Base-by-base conservation (phyloP, 1,140 invertebrate genomes). In the Eueides isabella region DNA sequence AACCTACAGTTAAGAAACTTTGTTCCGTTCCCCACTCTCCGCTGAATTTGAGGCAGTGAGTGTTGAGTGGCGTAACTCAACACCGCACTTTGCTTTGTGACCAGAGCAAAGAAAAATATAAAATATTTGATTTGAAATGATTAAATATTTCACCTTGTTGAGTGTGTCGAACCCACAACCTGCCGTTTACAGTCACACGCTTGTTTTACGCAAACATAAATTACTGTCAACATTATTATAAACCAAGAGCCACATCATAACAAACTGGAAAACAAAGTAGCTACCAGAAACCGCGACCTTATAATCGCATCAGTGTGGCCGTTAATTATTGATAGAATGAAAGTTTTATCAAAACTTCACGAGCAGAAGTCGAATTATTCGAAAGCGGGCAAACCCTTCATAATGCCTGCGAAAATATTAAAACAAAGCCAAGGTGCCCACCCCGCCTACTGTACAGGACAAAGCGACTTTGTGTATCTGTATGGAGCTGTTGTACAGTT, bases 291-390 rank as follows among this genome's bases (percentile, higher is more conserved):
- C 82, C 86, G 69, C 78, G 80, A 90, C 86, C 86, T 90, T 87
- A 87, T 92, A 92, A 93, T 92, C 90, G 89, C 88, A 91, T 92
- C 90, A 91, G 79, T 88, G 86, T 87, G 84, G 82, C 83, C 89
- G 87, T 93, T 93, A 93, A 93, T 93, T 93, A 93, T 93, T 93
- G 91, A 93, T 93, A 92, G 90, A 91, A 92, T 93, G 85, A 91
- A 93, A 93, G 89, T 93, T 92, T 93, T 93, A 93, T 93, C 90
- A 91, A 93, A 93, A 93, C 91, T 93, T 93, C 91, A 93, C 68
- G 84, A 92, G 85, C 91, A 93, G 91, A 93, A 92, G 89, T 88
- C 88, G 83, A 91, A 91, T 91, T 93, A 93, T 93, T 91, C 90
- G 90, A 88, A 93, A 91, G 91, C 85, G 88, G 91, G 86, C 85